Evolutionary conservation across 2,888 invertebrate genomes (phyloP), one percentile per base, ranked within the genome.

Genomic region (Girardia tigrina): DNA sequence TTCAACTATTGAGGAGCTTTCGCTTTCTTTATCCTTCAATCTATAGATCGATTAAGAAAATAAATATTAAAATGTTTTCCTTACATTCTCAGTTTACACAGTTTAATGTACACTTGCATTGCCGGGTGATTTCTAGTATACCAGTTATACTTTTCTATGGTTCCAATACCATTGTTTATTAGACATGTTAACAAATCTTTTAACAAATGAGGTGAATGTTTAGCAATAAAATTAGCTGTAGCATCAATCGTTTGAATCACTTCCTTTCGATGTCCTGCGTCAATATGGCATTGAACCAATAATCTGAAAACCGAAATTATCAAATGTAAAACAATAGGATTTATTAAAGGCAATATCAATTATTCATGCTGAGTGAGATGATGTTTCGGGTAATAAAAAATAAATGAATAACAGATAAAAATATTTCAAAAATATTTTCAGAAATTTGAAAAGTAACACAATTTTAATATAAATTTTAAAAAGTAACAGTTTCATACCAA

Each of bases 161-260:
- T 83, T 27, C 81, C 80, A 28, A 84, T 78, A 75, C 42, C 36
- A 28, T 23, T 70, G 72, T 81, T 80, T 78, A 83, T 83, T 79
- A 83, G 81, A 0, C 83, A 79, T 36, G 82, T 82, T 80, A 84
- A 83, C 1, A 84, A 79, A 73, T 81, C 80, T 77, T 83, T 83
- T 78, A 81, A 83, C 14, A 83, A 79, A 20, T 79, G 76, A 1
- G 83, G 82, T 0, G 83, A 82, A 79, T 83, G 79, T 72, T 81
- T 80, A 78, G 81, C 82, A 76, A 84, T 81, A 78, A 84, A 84
- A 12, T 79, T 76, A 1, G 81, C 79, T n/a, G 82, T 81, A 27
- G 82, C 79, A 16, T 79, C 77, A 2, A 82, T 82, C 26, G 82
- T 79, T 72, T 80, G 80, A 20, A 81, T 78, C 1, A 83, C 83